Evolutionary conservation across 2,113 vertebrate species (phyloP).

Genomic region (Nothoprocta pentlandii): DNA sequence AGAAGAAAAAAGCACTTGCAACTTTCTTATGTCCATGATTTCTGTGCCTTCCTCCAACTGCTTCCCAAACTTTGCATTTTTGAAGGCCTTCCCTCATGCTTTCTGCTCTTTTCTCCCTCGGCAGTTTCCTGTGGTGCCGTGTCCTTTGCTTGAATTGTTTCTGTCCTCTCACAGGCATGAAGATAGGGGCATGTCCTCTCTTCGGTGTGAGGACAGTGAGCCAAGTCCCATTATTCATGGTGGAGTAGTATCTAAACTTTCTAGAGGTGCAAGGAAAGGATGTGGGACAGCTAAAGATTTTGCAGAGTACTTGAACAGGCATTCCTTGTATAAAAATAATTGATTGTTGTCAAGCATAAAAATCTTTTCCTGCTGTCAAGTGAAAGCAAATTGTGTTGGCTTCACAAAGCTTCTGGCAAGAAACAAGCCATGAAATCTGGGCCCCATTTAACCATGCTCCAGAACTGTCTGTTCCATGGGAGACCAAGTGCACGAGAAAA

Average conservation of each 20-base stretch:
- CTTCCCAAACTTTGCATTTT: background rate
- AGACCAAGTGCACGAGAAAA: conserved; percentile 10
- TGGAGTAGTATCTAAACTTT: background rate
- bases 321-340: background rate
- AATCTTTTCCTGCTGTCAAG: conserved; percentile 5
- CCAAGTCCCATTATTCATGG: background rate
- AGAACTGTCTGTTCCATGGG: conserved; percentile 19
- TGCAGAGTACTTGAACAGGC: background rate
- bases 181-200: background rate
- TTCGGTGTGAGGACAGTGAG: background rate
- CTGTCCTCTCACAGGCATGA: background rate
- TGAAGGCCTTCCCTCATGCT: background rate
- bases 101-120: background rate
- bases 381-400: background rate
- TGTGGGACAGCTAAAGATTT: background rate
- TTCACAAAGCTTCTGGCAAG: conserved; percentile 8
- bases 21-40: background rate
- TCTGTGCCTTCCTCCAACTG: background rate
- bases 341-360: background rate
- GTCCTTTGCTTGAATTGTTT: background rate
- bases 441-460: background rate
- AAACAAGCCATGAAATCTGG: background rate
- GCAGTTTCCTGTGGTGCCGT: background rate
- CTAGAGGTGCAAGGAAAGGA: background rate
- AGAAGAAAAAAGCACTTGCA: background rate